Base-by-base conservation (phyloP, 2,797 vertebrate genomes). In the Mallotus villosus region DNA sequence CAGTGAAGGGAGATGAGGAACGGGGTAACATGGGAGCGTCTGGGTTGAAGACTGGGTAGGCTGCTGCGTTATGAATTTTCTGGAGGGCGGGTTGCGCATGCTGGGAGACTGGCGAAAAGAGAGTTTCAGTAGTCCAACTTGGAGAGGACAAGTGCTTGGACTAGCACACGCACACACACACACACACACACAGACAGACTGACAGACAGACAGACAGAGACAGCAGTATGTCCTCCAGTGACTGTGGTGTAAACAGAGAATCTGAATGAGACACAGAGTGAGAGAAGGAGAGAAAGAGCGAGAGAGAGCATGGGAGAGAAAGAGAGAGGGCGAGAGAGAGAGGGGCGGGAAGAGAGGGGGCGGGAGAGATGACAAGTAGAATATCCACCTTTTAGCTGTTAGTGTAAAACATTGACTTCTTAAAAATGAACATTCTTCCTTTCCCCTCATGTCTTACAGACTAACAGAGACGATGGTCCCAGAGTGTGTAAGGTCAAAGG, bases 221-320 rank as follows among this genome's bases (percentile, higher is more conserved):
- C 57, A 75, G 74, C 69, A 76, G 41, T 57, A 76, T 76, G 4
- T 49, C 58, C 6, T 71, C 51, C 32, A 27, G 16, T 71, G 46
- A 61, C 14, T 8, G 57, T 57, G 51, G 58, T 71, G 70, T 71
- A 68, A 74, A 78, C 57, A 27, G 19, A 1, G 49, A 25, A 17
- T 22, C 19, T 34, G 27, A 4, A 63, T 51, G 63, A 66, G 16
- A 67, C 32, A 41, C 46, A 51, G 22, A 63, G 46, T 58, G 17
- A 2, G 12, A 1, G 14, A 34, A 1, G 59, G 29, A 62, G 46
- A 63, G 17, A 1, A n/a, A n/a, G n/a, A 63, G 14, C 37, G 1
- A 34, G 29, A 62, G 46, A 63, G 9, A 2, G 14, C n/a, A n/a
- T n/a, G n/a, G n/a, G 5, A 25, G 58, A 3, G 58, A 22, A n/a